These are phyloP conservation scores for Cyprinodon variegatus DNA, from an alignment of 2,113 vertebrate genomes.

Conservation along the genomic window DNA sequence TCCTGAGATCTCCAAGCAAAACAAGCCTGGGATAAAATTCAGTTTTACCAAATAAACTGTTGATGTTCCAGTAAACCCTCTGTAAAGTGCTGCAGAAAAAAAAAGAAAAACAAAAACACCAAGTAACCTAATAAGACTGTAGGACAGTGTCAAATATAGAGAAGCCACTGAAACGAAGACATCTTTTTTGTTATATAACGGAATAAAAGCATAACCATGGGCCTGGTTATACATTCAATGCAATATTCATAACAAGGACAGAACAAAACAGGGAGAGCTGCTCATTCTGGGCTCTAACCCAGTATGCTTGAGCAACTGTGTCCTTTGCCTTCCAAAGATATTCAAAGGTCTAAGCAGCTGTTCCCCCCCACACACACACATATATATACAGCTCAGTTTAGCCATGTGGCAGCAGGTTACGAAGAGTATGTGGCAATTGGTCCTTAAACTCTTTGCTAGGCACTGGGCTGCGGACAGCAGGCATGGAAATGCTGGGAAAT, in stretches of 20 bases:
- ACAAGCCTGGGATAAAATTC: constrained; percentile 47
- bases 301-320: constrained; percentile 56
- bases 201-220: background rate
- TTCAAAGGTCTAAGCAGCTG: constrained; percentile 66
- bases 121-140: constrained; percentile 1
- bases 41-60: constrained; percentile 42
- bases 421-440: constrained; percentile 23
- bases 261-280: constrained; percentile 7
- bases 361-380: constrained; percentile 40
- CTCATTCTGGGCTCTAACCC: constrained; percentile 44
- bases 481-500: background rate
- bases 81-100: constrained; percentile 36
- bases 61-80: constrained; percentile 41
- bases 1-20: constrained; percentile 38
- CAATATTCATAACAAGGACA: background rate
- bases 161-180: background rate
- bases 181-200: background rate
- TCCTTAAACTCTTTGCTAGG: constrained; percentile 18
- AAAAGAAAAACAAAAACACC: constrained; percentile 26
- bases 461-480: background rate
- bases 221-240: background rate
- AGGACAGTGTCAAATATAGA: background rate
- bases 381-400: constrained; percentile 31
- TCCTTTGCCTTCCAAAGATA: constrained; percentile 54
- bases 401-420: constrained; percentile 40